Conservation (phyloP, 2,797 vertebrate genomes). For the Coregonus ussuriensis region DNA sequence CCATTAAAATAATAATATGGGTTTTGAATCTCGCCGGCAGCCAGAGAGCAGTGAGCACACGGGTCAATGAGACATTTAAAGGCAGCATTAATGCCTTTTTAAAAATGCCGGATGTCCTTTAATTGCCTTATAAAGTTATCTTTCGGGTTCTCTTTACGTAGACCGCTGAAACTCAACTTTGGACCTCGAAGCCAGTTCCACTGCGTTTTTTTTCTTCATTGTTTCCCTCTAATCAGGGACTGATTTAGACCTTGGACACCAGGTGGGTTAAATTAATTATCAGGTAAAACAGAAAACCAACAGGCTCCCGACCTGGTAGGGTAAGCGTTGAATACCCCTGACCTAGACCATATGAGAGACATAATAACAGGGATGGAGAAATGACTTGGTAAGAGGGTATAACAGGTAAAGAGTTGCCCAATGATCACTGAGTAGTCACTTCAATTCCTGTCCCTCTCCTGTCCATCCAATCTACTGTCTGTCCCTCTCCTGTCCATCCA, state of each 20-base stretch:
- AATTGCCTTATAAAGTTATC: conserved; percentile 59
- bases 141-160: conserved; percentile 54
- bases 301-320: too few relatives aligned
- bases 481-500: too few relatives aligned
- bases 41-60: conserved; percentile 8
- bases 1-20: conserved; percentile 43
- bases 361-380: conserved; percentile 40
- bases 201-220: too few relatives aligned
- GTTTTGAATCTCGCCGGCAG: neutral
- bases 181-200: neutral
- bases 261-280: too few relatives aligned
- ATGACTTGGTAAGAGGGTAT: conserved; percentile 27
- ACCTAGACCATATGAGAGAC: conserved; percentile 44
- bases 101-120: conserved; percentile 56
- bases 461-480: too few relatives aligned
- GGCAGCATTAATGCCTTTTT: conserved; percentile 48
- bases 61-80: conserved; percentile 61
- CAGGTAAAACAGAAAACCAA: too few relatives aligned
- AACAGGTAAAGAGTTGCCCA: neutral
- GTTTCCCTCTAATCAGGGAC: too few relatives aligned
- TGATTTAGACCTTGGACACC: too few relatives aligned
- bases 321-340: conserved; percentile 51
- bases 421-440: conserved; percentile 13
- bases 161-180: conserved; percentile 43
- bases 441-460: neutral